phyloP scores from a whole-genome alignment of 2,113 vertebrate genomes.

The Strigops habroptila region DNA sequence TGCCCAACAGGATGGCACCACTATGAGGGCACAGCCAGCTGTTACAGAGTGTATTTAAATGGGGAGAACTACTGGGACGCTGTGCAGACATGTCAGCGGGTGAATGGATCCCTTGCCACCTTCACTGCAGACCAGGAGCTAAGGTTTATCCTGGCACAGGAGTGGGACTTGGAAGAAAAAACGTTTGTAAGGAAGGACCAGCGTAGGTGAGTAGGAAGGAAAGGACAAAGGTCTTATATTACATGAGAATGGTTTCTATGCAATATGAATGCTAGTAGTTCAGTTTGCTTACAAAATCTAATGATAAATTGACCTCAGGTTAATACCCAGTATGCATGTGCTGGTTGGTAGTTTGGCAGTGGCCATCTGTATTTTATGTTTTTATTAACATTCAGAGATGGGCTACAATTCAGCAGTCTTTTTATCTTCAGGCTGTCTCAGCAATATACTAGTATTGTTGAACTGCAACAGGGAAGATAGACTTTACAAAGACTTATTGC shows the following conservation, averaged over 20 bases:
- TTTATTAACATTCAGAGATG: not conserved
- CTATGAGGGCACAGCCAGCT: slow-evolving; percentile 97
- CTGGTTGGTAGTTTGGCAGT: not conserved
- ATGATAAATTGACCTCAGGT: not conserved
- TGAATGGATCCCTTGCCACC: slow-evolving; percentile 92
- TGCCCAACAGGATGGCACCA: slow-evolving; percentile 97
- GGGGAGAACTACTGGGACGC: slow-evolving; percentile 98
- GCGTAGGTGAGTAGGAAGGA: slow-evolving; percentile 81
- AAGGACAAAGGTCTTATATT: not conserved
- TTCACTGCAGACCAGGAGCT: slow-evolving; percentile 95
- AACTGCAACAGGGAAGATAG: not conserved
- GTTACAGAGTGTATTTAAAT: slow-evolving; percentile 91
- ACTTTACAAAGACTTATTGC: not conserved
- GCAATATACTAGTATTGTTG: not conserved
- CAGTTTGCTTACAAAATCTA: not conserved
- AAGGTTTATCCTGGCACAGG: slow-evolving; percentile 91
- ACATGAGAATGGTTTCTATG: not conserved
- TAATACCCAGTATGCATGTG: not conserved
- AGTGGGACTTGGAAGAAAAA: slow-evolving; percentile 91
- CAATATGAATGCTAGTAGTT: not conserved
- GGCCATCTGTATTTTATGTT: not conserved
- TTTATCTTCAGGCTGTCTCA: not conserved
- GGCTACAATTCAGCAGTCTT: not conserved
- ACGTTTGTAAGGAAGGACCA: slow-evolving; percentile 87
- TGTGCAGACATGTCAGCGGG: slow-evolving; percentile 91